Conservation (phyloP, 64 coral and sea anemone species). For the Acropora tenuis region DNA sequence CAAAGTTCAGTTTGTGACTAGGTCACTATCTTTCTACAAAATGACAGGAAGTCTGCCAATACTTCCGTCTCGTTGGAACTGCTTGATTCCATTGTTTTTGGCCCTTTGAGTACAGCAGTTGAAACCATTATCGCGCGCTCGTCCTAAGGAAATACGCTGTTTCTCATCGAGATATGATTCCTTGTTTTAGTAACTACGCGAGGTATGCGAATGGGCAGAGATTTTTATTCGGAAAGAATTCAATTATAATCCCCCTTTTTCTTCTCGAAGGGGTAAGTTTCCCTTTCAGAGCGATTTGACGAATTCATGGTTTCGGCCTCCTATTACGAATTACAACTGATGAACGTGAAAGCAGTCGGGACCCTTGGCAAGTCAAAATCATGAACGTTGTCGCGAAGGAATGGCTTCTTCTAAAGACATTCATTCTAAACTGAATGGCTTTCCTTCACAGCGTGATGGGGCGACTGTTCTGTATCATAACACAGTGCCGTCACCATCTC, state of each 20-base stretch:
- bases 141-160: background rate
- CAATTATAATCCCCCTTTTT: slow-evolving; percentile 15
- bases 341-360: background rate
- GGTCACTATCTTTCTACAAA: too few relatives aligned
- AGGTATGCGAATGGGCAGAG: slow-evolving; percentile 2
- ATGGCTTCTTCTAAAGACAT: background rate
- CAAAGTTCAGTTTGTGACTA: too few relatives aligned
- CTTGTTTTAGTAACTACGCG: background rate
- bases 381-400: background rate
- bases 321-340: background rate
- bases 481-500: slow-evolving; percentile 74
- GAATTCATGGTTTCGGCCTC: slow-evolving; percentile 22
- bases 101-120: background rate
- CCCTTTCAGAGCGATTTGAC: background rate
- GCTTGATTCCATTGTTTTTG: slow-evolving; percentile 23
- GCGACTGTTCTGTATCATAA: slow-evolving; percentile 63
- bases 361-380: background rate
- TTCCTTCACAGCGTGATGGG: background rate
- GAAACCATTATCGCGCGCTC: slow-evolving; percentile 15
- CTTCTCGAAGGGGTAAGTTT: background rate
- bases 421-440: background rate
- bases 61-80: background rate
- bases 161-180: background rate
- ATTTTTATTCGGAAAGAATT: slow-evolving; percentile 30
- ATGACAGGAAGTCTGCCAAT: too few relatives aligned